Base-by-base conservation (phyloP, 2,797 vertebrate genomes). In the Limosa lapponica region DNA sequence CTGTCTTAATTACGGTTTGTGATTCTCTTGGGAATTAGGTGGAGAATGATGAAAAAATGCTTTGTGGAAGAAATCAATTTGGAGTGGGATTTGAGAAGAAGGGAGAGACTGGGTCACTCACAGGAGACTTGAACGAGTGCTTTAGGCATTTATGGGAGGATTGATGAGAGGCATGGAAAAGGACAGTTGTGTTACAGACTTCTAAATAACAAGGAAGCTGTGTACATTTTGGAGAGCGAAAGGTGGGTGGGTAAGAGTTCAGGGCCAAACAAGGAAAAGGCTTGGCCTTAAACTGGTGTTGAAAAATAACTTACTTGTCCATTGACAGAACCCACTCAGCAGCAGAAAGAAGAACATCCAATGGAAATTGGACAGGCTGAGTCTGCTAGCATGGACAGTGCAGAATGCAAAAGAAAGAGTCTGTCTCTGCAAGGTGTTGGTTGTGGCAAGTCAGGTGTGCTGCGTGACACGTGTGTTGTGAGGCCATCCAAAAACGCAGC, bases 251-350 rank as follows among this genome's bases (percentile, higher is more conserved):
- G 1, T 73, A 57, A 82, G 32, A 86, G 51, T 69, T 78, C 25
- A 34, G 54, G n/a, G 16, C 59, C 43, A 66, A 91, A 67, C 30
- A 77, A 74, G 23, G 49, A 64, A 64, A 94, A 78, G 48, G 24
- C 32, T 93, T 91, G 54, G 30, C 54, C 16, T 82, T 85, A 34
- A 66, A 54, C 10, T 44, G 27, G 1, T 11, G 3, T 41, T 93
- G 49, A 64, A 74, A 67, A 91, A 46, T 83, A 79, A 89, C 28
- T 10, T 90, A 14, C 1, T 8, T 97, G 41, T 97, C 91, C 64
- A 22, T 92, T 97, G 93, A 92, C 91, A 95, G 96, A 96, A 74
- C 79, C 71, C 78, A 48, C 61, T n/a, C 92, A 69, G 86, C 89
- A 91, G 64, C 72, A 88, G 59, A 49, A 94, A 71, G 48, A 93